Evolutionary conservation across 35 echinoderm and acorn worm species (phyloP).

Genomic region (Apostichopus californicus): DNA sequence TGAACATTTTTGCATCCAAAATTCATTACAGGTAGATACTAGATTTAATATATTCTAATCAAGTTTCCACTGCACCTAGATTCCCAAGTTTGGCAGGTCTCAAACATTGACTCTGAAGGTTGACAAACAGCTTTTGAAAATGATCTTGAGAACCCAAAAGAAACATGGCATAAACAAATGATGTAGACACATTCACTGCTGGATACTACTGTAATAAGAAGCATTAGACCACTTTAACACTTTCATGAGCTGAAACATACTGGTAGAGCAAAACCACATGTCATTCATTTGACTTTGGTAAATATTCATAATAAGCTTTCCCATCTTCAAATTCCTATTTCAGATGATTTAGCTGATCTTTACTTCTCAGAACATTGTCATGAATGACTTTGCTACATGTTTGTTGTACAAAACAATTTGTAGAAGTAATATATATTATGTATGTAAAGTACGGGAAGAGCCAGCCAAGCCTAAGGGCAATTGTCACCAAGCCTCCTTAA

Average conservation of each 20-base stretch:
- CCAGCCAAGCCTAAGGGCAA: too few species aligned
- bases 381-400: slow-evolving; percentile 9
- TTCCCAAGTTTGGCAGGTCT: not conserved
- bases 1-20: not conserved
- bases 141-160: too few species aligned
- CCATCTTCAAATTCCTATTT: not conserved
- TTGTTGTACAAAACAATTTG: not conserved
- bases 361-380: slow-evolving; percentile 14
- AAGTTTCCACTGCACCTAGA: not conserved
- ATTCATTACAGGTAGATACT: not conserved
- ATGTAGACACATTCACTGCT: too few species aligned
- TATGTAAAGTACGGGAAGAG: too few species aligned
- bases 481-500: too few species aligned
- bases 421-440: too few species aligned
- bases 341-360: not conserved
- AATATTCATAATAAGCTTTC: slow-evolving; percentile 17
- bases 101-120: not conserved
- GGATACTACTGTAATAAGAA: too few species aligned
- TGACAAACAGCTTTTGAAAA: not conserved
- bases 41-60: not conserved
- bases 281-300: slow-evolving; percentile 4
- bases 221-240: too few species aligned
- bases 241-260: not conserved
- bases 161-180: too few species aligned
- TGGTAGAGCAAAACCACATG: slow-evolving; percentile 6